Conservation (phyloP, 2,113 vertebrate species). For the Barbus barbus region DNA sequence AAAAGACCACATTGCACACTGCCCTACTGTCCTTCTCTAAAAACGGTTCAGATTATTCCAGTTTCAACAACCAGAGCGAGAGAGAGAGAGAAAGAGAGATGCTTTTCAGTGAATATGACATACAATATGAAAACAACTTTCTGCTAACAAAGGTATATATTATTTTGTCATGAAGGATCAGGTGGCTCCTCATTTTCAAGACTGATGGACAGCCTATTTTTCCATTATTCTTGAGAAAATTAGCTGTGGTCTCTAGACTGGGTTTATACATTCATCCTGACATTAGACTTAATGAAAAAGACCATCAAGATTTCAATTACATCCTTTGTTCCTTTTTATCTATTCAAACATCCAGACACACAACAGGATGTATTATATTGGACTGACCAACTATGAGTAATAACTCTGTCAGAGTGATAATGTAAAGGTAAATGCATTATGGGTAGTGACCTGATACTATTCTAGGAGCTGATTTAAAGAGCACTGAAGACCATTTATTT, state of each 20-base stretch:
- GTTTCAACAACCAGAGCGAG: background rate
- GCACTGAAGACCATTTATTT: background rate
- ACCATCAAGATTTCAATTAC: conserved; percentile 24
- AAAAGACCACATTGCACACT: conserved; percentile 14
- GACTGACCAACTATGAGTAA: conserved; percentile 23
- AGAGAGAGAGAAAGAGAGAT: background rate
- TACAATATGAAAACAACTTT: background rate
- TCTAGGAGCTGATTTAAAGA: background rate
- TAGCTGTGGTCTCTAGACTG: conserved; percentile 1
- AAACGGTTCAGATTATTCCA: background rate
- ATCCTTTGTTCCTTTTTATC: conserved; percentile 28
- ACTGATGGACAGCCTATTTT: conserved; percentile 39
- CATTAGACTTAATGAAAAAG: conserved; percentile 29
- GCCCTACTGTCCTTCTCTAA: background rate
- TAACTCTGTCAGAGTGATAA: conserved; percentile 14
- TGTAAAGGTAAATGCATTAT: conserved; percentile 18
- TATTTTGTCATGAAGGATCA: conserved; percentile 29
- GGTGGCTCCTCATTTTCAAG: conserved; percentile 38
- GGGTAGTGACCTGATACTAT: background rate
- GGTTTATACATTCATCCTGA: conserved; percentile 9
- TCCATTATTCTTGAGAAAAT: conserved; percentile 41
- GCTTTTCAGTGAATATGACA: background rate
- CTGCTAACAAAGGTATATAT: conserved; percentile 4
- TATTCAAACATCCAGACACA: conserved; percentile 10
- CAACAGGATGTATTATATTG: conserved; percentile 11